A percentile compares a stretch with the other conserved stretches of the same genome.
These are phyloP conservation scores for Helogale parvula DNA, from an alignment of 2,113 vertebrate species.

Conservation along the genomic window DNA sequence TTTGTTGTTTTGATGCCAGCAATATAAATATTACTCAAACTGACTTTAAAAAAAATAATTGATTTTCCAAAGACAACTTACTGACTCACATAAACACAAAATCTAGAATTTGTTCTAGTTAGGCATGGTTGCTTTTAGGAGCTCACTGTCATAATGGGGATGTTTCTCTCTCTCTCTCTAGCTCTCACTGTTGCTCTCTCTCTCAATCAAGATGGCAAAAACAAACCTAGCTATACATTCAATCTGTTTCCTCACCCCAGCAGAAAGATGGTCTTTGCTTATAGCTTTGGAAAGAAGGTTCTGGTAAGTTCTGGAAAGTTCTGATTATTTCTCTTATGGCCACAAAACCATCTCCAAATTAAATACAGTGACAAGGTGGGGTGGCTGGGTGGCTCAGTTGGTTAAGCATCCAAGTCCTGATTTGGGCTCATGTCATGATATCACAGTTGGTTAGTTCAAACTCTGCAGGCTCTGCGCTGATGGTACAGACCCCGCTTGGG, in stretches of 20 bases:
- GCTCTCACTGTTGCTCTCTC: not conserved
- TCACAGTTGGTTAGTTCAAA: too few relatives aligned
- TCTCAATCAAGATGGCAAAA: not conserved
- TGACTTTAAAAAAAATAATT: not conserved
- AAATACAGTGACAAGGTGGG: not conserved
- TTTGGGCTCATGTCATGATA: too few relatives aligned
- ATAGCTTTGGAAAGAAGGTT: not conserved
- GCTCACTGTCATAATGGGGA: not conserved
- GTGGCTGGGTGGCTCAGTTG: too few relatives aligned
- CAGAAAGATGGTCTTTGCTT: not conserved
- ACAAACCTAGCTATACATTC: not conserved
- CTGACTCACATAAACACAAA: conserved; percentile 7
- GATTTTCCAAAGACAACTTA: not conserved
- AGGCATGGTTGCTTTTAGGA: not conserved
- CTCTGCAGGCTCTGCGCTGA: too few relatives aligned
- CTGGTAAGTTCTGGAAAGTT: not conserved
- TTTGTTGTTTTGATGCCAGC: not conserved
- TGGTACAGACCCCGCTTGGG: too few relatives aligned
- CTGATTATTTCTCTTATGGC: not conserved
- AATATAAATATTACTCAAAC: not conserved
- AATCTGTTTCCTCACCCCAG: not conserved
- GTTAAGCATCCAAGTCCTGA: too few relatives aligned
- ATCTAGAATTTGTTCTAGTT: not conserved
- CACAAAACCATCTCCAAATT: not conserved
- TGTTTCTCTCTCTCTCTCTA: not conserved